These are phyloP conservation scores for Prosapia bicincta DNA, from an alignment of 2,888 invertebrate genomes.

Conservation along the genomic window DNA sequence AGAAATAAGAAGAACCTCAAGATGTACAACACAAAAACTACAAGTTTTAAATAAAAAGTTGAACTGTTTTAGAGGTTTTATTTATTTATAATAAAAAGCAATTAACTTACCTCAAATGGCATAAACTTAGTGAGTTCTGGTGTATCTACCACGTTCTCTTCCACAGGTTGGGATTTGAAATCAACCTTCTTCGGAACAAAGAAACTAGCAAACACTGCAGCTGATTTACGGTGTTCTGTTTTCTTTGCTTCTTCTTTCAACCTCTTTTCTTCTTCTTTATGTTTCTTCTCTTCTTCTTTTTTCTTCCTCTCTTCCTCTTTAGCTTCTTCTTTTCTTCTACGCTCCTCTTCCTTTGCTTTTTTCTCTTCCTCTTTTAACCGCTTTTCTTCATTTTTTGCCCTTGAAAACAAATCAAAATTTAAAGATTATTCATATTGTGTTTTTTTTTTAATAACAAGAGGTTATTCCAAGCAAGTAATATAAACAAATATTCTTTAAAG, in stretches of 20 bases:
- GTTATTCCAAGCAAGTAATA: too few relatives aligned
- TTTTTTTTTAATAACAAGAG: too few relatives aligned
- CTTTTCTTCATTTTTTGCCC: slow-evolving; percentile 39
- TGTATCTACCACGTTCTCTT: neutral
- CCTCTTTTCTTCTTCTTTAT: slow-evolving; percentile 64
- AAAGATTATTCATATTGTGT: too few relatives aligned
- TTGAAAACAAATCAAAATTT: slow-evolving; percentile 28
- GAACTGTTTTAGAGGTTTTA: too few relatives aligned
- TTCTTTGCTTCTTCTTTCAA: slow-evolving; percentile 54
- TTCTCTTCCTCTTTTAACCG: slow-evolving; percentile 40
- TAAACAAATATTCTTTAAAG: too few relatives aligned
- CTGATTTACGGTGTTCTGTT: slow-evolving; percentile 31
- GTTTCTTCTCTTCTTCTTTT: slow-evolving; percentile 46
- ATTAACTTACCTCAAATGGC: slow-evolving; percentile 53
- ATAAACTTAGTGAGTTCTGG: slow-evolving; percentile 48
- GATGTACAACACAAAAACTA: too few relatives aligned
- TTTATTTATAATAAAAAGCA: too few relatives aligned
- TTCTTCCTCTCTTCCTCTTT: slow-evolving; percentile 62
- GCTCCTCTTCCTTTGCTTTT: slow-evolving; percentile 52
- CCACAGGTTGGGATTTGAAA: slow-evolving; percentile 43
- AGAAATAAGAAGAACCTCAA: too few relatives aligned
- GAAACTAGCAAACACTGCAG: slow-evolving; percentile 65
- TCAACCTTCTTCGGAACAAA: slow-evolving; percentile 50
- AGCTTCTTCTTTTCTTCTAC: slow-evolving; percentile 50
- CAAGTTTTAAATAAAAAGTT: too few relatives aligned